Evolutionary conservation across 2,113 vertebrate genomes (phyloP).

Genomic region (Mastomys coucha): DNA sequence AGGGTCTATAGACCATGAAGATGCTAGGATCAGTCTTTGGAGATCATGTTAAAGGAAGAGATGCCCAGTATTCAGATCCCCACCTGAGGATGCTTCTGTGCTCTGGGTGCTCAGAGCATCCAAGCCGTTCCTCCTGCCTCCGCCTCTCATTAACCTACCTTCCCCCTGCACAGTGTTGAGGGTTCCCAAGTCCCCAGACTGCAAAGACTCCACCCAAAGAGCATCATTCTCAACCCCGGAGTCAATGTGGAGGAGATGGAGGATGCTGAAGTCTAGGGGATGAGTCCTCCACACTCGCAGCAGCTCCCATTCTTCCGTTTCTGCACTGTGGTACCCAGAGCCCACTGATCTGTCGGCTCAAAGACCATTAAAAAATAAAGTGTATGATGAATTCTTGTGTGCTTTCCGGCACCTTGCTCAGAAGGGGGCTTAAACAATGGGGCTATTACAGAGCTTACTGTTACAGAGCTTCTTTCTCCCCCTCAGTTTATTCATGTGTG

Average conservation of each 20-base stretch:
- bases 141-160: background rate
- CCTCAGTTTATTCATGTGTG: background rate
- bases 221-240: background rate
- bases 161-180: background rate
- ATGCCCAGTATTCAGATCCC: background rate
- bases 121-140: too few species aligned
- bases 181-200: background rate
- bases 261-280: background rate
- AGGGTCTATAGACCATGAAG: accelerated
- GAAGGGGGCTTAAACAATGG: constrained; percentile 11
- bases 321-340: background rate
- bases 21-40: background rate
- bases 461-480: background rate
- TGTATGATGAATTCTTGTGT: background rate
- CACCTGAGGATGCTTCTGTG: background rate
- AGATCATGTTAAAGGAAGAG: background rate
- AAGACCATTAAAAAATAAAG: background rate
- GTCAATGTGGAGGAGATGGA: background rate
- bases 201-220: background rate
- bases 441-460: background rate
- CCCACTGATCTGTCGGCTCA: background rate
- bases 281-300: background rate
- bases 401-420: background rate
- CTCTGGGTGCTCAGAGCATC: background rate
- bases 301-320: background rate